phyloP scores from a whole-genome alignment of 1,140 invertebrate genomes.

The Drosophila rhopaloa region DNA sequence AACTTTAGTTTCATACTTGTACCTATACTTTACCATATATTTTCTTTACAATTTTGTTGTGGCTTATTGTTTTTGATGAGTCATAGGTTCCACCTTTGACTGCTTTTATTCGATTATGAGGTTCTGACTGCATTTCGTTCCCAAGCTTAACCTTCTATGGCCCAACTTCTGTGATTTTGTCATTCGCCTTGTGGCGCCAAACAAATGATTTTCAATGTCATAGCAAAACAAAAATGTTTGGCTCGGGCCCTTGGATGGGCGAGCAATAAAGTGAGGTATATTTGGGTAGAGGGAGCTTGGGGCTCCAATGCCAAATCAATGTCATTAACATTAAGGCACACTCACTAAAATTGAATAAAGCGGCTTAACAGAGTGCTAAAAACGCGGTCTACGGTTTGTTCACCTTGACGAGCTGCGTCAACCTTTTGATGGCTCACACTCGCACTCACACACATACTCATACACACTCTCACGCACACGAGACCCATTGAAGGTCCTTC shows the following conservation, averaged over 20 bases:
- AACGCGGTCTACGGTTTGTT: slow-evolving; percentile 62
- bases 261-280: slow-evolving; percentile 15
- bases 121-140: slow-evolving; percentile 14
- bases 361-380: slow-evolving; percentile 63
- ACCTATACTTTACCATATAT: neutral
- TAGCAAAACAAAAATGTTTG: slow-evolving; percentile 53
- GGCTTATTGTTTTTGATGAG: slow-evolving; percentile 3
- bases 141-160: slow-evolving; percentile 32
- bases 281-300: neutral
- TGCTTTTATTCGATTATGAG: slow-evolving; percentile 23
- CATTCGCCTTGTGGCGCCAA: slow-evolving; percentile 58
- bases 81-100: slow-evolving; percentile 27
- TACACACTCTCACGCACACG: slow-evolving; percentile 11
- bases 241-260: slow-evolving; percentile 53
- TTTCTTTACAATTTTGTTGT: neutral
- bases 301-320: slow-evolving; percentile 78
- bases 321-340: slow-evolving; percentile 81
- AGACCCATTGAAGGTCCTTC: slow-evolving; percentile 74
- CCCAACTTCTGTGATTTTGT: slow-evolving; percentile 6
- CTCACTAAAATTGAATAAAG: slow-evolving; percentile 80
- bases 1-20: no score
- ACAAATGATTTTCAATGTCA: slow-evolving; percentile 67
- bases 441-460: slow-evolving; percentile 1
- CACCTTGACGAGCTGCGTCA: slow-evolving; percentile 79
- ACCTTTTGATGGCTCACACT: slow-evolving; percentile 60